phyloP scores from a whole-genome alignment of 2,797 vertebrate species.

The Iguana delicatissima region DNA sequence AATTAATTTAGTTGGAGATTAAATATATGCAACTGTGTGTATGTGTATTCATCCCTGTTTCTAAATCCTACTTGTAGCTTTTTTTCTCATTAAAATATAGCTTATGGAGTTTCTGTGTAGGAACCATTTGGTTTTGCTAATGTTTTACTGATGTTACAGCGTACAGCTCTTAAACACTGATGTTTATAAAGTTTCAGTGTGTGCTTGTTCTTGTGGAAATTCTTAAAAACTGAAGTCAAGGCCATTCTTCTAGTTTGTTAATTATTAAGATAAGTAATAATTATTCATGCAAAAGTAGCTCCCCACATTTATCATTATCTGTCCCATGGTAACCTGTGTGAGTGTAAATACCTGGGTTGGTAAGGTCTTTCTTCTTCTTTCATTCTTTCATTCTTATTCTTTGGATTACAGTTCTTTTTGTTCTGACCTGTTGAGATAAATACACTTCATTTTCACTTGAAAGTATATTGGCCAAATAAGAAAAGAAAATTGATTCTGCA shows the following conservation, averaged over 20 bases:
- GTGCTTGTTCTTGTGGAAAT: not conserved
- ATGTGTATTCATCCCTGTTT: no score
- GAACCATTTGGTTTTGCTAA: no score
- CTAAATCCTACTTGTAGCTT: no score
- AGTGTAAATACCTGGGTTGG: not conserved
- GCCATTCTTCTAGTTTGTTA: not conserved
- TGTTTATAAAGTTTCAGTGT: not conserved
- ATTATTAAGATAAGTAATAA: no score
- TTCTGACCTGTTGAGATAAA: not conserved
- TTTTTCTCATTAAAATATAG: no score
- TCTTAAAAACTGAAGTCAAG: not conserved
- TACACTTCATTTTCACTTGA: not conserved
- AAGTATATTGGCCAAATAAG: not conserved
- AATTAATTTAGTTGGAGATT: no score
- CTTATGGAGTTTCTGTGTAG: no score
- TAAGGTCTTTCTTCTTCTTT: not conserved
- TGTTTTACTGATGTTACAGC: no score
- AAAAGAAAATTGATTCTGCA: constrained; percentile 32
- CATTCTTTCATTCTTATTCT: no score
- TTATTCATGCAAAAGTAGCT: not conserved
- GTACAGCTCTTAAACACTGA: no score
- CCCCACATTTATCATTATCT: not conserved
- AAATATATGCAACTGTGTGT: no score
- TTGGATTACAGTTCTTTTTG: not conserved
- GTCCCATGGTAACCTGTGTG: no score